These are phyloP conservation scores for Gymnothorax reevesii DNA, from an alignment of 2,797 vertebrate genomes.

Conservation along the genomic window DNA sequence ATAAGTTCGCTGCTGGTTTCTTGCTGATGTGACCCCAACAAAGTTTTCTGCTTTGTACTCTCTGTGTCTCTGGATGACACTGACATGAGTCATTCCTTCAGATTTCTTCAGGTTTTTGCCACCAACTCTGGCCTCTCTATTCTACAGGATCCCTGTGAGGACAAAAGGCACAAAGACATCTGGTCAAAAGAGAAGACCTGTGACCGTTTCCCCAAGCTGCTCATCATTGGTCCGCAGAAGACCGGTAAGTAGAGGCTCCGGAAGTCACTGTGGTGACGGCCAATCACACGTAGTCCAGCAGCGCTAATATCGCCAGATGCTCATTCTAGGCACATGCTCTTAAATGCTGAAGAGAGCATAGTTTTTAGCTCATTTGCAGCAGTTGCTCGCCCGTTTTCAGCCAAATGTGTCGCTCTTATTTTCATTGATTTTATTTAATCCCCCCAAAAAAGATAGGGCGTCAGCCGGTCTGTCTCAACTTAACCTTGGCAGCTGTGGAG, in stretches of 20 bases:
- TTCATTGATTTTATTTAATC: constrained; percentile 28
- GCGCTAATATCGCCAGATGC: background rate
- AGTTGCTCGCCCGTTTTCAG: background rate
- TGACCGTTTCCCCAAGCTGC: constrained; percentile 96
- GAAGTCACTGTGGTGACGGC: background rate
- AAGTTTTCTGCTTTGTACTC: background rate
- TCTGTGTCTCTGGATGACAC: background rate
- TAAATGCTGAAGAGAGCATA: background rate
- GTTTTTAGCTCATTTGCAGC: background rate
- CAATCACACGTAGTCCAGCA: background rate
- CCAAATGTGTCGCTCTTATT: background rate
- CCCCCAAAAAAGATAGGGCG: constrained; percentile 17
- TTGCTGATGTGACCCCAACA: background rate
- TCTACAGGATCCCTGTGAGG: constrained; percentile 94
- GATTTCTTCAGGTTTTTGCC: constrained; percentile 24
- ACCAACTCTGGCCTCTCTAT: constrained; percentile 34
- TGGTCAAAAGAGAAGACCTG: constrained; percentile 99
- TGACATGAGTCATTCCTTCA: background rate
- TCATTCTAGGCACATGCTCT: too few species aligned
- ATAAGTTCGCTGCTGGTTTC: background rate
- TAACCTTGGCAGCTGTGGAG: constrained; percentile 29
- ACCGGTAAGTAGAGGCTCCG: constrained; percentile 76
- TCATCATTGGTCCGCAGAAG: constrained; percentile 97
- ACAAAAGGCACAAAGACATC: constrained; percentile 99
- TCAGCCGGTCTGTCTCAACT: background rate